Conservation (phyloP, 2,113 vertebrate species). For the Strix aluco region DNA sequence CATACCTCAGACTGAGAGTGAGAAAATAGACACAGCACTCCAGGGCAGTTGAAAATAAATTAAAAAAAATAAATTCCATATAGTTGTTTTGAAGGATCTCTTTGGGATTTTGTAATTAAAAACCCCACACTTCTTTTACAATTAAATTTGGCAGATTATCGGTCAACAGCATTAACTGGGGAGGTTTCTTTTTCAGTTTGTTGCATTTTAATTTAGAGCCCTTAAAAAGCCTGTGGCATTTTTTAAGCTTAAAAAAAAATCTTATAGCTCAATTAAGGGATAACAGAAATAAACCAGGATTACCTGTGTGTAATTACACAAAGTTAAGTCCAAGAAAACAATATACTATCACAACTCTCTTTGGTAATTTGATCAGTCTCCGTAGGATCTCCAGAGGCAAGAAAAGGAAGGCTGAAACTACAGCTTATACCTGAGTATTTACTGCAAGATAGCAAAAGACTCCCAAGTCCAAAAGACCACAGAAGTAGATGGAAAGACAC, state of each 20-base stretch:
- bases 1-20: not conserved
- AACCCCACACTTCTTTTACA: not conserved
- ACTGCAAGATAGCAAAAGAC: not conserved
- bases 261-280: slow-evolving; percentile 51
- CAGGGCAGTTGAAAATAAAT: not conserved
- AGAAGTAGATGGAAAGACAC: not conserved
- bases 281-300: slow-evolving; percentile 63
- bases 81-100: not conserved
- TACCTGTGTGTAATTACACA: slow-evolving; percentile 34
- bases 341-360: not conserved
- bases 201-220: slow-evolving; percentile 26
- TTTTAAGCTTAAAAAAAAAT: slow-evolving; percentile 49
- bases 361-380: slow-evolving; percentile 1
- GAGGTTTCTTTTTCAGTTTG: not conserved
- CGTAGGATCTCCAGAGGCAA: not conserved
- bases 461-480: not conserved
- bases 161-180: not conserved
- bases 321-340: slow-evolving; percentile 44
- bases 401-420: not conserved
- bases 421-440: not conserved
- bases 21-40: not conserved
- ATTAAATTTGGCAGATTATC: slow-evolving; percentile 4
- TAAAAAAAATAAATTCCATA: not conserved
- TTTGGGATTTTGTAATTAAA: slow-evolving; percentile 2
- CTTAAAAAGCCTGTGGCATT: slow-evolving; percentile 15